phyloP scores from a whole-genome alignment of 2,113 vertebrate genomes.

The Acrocephalus arundinaceus region DNA sequence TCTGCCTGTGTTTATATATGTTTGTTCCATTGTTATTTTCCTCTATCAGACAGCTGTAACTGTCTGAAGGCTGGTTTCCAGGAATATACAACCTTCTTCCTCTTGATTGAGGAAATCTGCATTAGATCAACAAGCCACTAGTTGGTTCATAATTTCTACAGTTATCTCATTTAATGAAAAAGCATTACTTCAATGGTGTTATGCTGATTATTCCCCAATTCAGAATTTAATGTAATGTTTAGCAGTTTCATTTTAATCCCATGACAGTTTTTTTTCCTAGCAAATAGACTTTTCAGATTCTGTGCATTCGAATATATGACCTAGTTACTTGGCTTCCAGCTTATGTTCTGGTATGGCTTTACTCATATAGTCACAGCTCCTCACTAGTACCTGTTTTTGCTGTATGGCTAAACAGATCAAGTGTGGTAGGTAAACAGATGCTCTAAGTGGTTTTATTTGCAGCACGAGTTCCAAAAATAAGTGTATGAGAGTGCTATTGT shows the following conservation, averaged over 20 bases:
- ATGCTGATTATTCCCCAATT: background rate
- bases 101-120: background rate
- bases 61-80: background rate
- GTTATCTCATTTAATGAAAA: background rate
- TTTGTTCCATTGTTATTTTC: background rate
- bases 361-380: background rate
- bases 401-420: background rate
- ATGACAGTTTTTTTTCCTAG: background rate
- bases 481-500: background rate
- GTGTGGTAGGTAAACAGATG: background rate
- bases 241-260: background rate
- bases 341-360: background rate
- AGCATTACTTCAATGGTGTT: background rate
- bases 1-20: background rate
- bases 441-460: background rate
- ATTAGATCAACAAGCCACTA: background rate
- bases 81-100: background rate
- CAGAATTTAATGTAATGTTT: background rate
- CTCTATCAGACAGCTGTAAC: background rate
- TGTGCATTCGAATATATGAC: background rate
- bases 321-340: background rate
- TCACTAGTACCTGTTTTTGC: background rate
- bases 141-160: background rate
- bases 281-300: background rate
- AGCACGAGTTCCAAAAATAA: background rate